These are phyloP conservation scores for Cyphomyrus discorhynchus DNA, from an alignment of 2,113 vertebrate species.

Conservation along the genomic window DNA sequence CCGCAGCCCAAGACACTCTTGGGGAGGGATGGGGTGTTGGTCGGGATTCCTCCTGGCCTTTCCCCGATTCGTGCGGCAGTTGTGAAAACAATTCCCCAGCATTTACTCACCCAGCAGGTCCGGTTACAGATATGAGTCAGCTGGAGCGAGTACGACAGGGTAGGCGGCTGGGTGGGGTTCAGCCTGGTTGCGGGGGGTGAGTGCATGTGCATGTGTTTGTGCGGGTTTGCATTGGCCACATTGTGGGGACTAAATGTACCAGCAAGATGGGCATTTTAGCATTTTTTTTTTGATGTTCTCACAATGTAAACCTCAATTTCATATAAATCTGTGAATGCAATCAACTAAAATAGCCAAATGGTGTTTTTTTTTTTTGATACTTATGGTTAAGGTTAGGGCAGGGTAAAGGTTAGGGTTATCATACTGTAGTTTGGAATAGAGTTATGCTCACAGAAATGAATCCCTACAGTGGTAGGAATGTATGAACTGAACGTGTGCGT, in stretches of 20 bases:
- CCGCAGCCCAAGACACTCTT: not conserved
- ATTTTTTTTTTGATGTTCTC: not conserved
- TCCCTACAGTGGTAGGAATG: not conserved
- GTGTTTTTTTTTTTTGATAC: too few relatives aligned
- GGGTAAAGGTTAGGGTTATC: too few relatives aligned
- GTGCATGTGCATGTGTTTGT: not conserved
- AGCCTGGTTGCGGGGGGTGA: not conserved
- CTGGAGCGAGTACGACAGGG: not conserved
- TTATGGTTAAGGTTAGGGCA: not conserved
- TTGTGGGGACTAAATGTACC: not conserved
- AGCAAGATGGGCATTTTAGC: not conserved
- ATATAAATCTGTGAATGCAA: not conserved
- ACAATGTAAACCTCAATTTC: not conserved
- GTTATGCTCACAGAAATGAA: not conserved
- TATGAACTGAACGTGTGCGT: not conserved
- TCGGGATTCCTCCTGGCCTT: constrained; percentile 7
- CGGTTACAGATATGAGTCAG: constrained; percentile 44
- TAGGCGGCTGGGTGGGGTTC: not conserved
- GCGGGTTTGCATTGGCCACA: not conserved
- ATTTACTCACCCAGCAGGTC: constrained; percentile 18
- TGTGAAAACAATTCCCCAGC: constrained; percentile 26
- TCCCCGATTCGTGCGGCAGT: constrained; percentile 17
- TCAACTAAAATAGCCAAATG: not conserved
- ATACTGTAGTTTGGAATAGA: too few relatives aligned
- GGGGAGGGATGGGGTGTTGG: not conserved